phyloP scores from a whole-genome alignment of 35 echinoderm and acorn worm genomes.

The Acanthaster planci region DNA sequence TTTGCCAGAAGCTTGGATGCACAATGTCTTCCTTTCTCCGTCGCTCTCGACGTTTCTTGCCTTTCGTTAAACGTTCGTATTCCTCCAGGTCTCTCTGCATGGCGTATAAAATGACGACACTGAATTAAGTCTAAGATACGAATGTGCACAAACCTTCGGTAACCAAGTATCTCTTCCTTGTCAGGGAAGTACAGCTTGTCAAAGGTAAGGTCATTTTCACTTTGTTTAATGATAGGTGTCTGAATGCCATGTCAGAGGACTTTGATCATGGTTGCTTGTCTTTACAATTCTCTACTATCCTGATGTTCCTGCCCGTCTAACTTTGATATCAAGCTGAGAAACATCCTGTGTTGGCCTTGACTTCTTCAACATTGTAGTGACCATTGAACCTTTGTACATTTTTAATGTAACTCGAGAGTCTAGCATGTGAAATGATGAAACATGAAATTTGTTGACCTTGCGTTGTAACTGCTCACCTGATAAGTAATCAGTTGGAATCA shows the following conservation, averaged over 20 bases:
- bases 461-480: neutral
- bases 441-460: neutral
- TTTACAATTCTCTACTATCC: too few species aligned
- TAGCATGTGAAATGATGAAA: neutral
- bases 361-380: neutral
- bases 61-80: conserved; percentile 49
- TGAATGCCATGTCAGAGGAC: neutral
- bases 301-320: too few species aligned
- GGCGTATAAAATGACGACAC: neutral
- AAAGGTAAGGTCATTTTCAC: neutral
- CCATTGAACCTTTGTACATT: neutral
- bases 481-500: neutral
- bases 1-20: conserved; percentile 23
- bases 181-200: too few species aligned
- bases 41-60: conserved; percentile 39
- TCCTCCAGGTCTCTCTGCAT: conserved; percentile 51
- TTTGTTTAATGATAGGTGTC: neutral
- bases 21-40: conserved; percentile 27
- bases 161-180: too few species aligned
- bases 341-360: neutral
- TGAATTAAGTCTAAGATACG: neutral
- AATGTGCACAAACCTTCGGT: too few species aligned
- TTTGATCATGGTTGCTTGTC: neutral
- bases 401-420: too few species aligned
- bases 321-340: too few species aligned